Base-by-base conservation (phyloP, 1,140 invertebrate genomes). In the Spodoptera frugiperda region DNA sequence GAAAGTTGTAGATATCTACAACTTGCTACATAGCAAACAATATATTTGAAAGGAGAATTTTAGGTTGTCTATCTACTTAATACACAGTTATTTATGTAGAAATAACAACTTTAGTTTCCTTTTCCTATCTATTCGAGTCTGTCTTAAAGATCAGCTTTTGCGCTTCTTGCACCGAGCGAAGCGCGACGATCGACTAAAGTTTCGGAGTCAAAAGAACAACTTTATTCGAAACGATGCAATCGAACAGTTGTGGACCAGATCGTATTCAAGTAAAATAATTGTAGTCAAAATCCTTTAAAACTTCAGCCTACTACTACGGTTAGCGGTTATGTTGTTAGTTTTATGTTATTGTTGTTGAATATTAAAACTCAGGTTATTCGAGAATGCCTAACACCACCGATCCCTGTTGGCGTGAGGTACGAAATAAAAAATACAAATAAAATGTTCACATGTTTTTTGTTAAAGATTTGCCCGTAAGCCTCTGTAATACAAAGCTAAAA, bases 91-190 rank as follows among this genome's bases (percentile, higher is more conserved):
- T 57, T 57, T 57, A 57, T 57, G 25, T 57, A 14, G 54, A 21
- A 25, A 57, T 57, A 1, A 21, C 21, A 57, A 57, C 54, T 57
- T 21, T 21, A 57, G 21, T 44, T 63, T 63, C 33, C 33, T 63
- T 44, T 17, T 44, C 33, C 59, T 44, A 39, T 61, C 33, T 39
- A 33, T n/a, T n/a, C 59, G n/a, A 61, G 54, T 57, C 33, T 44
- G 59, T 63, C 59, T 63, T 63, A 44, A 63, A 63, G 59, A 63
- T 63, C 30, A 63, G 59, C 59, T 63, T 63, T 44, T 44, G 59
- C 33, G 30, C 30, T 15, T 63, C 59, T 63, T 63, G 59, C 33
- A 63, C 10, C 59, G 33, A 44, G 33, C 9, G 59, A 44, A 63
- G 59, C 59, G 59, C 33, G 59, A 63, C 59, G 59, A 63, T 63